phyloP scores from a whole-genome alignment of 1,140 invertebrate genomes.

The Aleiodes sp. region DNA sequence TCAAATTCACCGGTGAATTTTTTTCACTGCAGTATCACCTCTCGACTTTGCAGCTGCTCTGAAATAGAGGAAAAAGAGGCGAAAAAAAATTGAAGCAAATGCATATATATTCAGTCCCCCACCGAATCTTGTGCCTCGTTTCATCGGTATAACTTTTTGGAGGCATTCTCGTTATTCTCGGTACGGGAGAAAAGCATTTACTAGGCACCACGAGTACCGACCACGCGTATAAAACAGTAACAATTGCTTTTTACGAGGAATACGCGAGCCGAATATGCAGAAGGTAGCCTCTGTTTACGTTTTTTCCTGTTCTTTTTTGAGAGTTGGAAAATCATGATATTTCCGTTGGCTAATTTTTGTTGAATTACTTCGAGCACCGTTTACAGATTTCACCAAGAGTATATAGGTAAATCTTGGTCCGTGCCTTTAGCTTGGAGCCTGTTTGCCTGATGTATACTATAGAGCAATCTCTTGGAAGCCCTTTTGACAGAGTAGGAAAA shows the following conservation, averaged over 20 bases:
- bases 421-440: background rate
- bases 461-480: slow-evolving; percentile 27
- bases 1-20: slow-evolving; percentile 5
- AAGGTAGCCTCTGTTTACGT: slow-evolving; percentile 25
- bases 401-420: slow-evolving; percentile 3
- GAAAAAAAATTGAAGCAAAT: background rate
- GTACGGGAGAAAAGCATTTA: background rate
- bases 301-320: background rate
- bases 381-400: slow-evolving; percentile 2
- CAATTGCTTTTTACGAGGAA: slow-evolving; percentile 49
- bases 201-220: slow-evolving; percentile 19
- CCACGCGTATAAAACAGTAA: slow-evolving; percentile 44
- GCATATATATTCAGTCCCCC: background rate
- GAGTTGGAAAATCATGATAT: slow-evolving; percentile 3
- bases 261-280: slow-evolving; percentile 44
- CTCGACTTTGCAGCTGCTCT: background rate
- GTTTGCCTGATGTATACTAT: slow-evolving; percentile 20
- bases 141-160: slow-evolving; percentile 11
- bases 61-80: background rate
- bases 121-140: background rate
- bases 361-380: background rate
- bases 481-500: slow-evolving; percentile 16
- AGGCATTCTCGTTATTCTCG: background rate
- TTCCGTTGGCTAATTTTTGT: background rate
- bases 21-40: too few species aligned